Evolutionary conservation across 2,113 vertebrate species (phyloP).

Genomic region (Bos indicus): DNA sequence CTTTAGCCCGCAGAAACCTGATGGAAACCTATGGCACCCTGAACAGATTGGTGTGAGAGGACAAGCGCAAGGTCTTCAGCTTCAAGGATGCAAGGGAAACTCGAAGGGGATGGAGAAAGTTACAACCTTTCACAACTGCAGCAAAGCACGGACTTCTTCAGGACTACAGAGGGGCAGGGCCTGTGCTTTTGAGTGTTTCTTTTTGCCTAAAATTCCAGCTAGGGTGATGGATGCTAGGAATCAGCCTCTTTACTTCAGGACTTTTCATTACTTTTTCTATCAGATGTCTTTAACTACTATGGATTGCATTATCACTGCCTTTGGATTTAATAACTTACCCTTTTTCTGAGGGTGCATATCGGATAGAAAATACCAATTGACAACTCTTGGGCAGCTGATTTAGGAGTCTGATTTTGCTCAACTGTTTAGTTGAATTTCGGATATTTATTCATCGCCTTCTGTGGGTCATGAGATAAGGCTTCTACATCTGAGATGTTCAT

Average conservation of each 20-base stretch:
- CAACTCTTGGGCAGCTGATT: neutral
- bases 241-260: neutral
- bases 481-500: neutral
- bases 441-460: neutral
- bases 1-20: constrained; percentile 48
- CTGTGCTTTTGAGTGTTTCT: neutral
- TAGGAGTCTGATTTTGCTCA: neutral
- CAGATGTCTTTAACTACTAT: neutral
- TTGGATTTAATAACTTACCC: neutral
- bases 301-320: neutral
- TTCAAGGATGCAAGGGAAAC: constrained; percentile 8
- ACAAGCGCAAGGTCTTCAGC: neutral
- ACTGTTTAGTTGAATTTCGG: neutral
- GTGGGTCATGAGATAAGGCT: neutral
- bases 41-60: neutral
- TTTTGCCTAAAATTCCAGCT: neutral
- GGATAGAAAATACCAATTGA: neutral
- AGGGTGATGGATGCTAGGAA: neutral
- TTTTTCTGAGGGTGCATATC: neutral
- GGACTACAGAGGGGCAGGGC: rapidly evolving
- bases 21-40: constrained; percentile 31
- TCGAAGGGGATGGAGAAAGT: neutral
- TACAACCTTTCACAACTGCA: neutral
- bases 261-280: neutral
- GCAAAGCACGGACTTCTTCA: neutral